phyloP scores from a whole-genome alignment of 2,888 invertebrate genomes.

The Eugnorisma glareosa region DNA sequence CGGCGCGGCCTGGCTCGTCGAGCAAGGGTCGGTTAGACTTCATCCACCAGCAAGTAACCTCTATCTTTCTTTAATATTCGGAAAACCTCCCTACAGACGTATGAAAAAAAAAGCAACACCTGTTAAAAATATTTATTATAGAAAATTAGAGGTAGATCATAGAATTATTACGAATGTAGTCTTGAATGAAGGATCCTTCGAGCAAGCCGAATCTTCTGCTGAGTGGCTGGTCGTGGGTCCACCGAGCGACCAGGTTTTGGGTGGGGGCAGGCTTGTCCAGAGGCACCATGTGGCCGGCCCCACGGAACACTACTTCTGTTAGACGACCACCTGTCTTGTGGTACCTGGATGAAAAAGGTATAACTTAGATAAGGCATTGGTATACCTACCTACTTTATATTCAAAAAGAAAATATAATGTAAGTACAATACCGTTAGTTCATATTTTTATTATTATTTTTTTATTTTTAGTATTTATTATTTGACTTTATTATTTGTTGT shows the following conservation, averaged over 20 bases:
- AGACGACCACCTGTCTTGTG: slow-evolving; percentile 89
- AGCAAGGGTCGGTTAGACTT: no score
- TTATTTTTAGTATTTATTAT: no score
- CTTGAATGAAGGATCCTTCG: slow-evolving; percentile 58
- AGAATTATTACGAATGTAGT: slow-evolving; percentile 67
- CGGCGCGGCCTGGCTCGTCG: no score
- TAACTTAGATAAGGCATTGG: not conserved
- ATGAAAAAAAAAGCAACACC: not conserved
- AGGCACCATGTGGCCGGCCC: slow-evolving; percentile 93
- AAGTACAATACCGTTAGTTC: no score
- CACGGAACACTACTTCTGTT: slow-evolving; percentile 90
- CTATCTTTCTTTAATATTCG: not conserved
- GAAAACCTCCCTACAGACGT: not conserved
- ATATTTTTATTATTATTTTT: no score
- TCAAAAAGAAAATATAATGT: no score
- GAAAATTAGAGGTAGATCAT: slow-evolving; percentile 57
- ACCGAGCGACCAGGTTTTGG: slow-evolving; percentile 89
- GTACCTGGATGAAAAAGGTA: slow-evolving; percentile 81
- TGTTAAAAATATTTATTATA: slow-evolving; percentile 19
- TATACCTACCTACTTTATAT: not conserved
- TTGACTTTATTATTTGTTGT: no score
- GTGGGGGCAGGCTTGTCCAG: slow-evolving; percentile 90
- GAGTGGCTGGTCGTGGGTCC: slow-evolving; percentile 81
- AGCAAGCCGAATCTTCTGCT: slow-evolving; percentile 53
- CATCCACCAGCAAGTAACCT: not conserved